Evolutionary conservation across 2,888 invertebrate species (phyloP), one percentile per base, ranked within the genome.

Genomic region (Acheta domesticus): DNA sequence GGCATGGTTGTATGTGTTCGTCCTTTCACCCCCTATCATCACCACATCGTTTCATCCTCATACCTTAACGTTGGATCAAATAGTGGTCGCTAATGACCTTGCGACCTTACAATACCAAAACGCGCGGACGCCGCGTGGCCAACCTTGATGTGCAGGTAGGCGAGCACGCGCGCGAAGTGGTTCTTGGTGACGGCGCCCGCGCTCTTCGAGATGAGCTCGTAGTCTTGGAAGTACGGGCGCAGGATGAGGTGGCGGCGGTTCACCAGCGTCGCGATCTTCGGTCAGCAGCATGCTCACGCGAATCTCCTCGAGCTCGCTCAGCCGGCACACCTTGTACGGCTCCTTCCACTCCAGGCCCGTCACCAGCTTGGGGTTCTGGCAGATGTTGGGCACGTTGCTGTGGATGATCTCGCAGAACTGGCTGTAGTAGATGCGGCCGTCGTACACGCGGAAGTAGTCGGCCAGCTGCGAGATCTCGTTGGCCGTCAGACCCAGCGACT

Each of bases 361-460:
- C 12, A 89, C 87, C 74, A 89, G 83, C 49, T 89, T 87, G 2
- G 75, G 21, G 83, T 89, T 88, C 82, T 88, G 85, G n/a, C 85
- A 85, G 83, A 89, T 89, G 82, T 89, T 86, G 4, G 89, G 89
- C 62, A 87, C 89, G 86, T 91, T 91, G 49, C 91, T 90, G 82
- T 92, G 92, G 81, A 94, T 91, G 82, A 93, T 90, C 85, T 92
- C 90, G 84, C 93, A 93, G 82, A 94, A 90, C 87, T 94, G 93
- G 4, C 90, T 90, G 86, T 94, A 94, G 80, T 92, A 89, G 79
- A 94, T 90, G 83, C 94, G 90, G 80, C 94, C 94, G 88, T 94
- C 94, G 82, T 92, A 92, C n/a, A 92, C 90, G 75, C 93, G 90
- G 87, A 94, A 94, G 88, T 94, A 94, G 86, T 94, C 93, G 0